These are phyloP conservation scores for Hemibagrus guttatus DNA, from an alignment of 2,797 vertebrate species.

Conservation along the genomic window DNA sequence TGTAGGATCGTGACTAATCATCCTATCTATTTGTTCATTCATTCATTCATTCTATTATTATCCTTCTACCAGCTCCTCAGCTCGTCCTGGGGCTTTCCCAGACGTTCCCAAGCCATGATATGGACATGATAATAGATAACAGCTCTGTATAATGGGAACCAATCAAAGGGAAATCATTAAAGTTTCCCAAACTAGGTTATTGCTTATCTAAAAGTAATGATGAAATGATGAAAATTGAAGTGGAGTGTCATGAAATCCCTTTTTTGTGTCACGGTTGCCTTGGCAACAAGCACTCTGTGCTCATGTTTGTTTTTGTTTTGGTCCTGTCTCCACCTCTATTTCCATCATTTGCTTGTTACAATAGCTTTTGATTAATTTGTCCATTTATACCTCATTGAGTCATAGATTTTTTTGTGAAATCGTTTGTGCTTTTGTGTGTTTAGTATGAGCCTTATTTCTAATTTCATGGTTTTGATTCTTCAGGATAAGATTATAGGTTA, in stretches of 20 bases:
- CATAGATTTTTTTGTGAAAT: background rate
- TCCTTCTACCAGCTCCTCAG: background rate
- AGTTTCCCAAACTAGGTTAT: background rate
- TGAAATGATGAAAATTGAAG: background rate
- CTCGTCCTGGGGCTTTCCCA: background rate
- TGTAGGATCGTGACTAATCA: background rate
- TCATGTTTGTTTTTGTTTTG: background rate
- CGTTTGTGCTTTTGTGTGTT: background rate
- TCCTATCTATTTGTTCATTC: background rate
- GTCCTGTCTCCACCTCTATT: background rate
- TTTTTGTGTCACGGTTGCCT: background rate
- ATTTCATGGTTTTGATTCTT: background rate
- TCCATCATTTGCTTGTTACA: background rate
- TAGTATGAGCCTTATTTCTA: background rate
- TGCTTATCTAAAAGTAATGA: background rate
- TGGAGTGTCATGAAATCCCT: background rate
- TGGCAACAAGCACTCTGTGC: background rate
- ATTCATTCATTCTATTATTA: background rate
- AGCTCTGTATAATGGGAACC: background rate
- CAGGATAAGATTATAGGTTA: background rate
- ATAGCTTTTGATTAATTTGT: background rate
- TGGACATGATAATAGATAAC: background rate
- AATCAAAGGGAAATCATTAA: background rate
- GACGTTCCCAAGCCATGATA: background rate
- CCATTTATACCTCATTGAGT: background rate